Conservation (phyloP, 1,140 invertebrate species). For the Lutraria rhynchaena region DNA sequence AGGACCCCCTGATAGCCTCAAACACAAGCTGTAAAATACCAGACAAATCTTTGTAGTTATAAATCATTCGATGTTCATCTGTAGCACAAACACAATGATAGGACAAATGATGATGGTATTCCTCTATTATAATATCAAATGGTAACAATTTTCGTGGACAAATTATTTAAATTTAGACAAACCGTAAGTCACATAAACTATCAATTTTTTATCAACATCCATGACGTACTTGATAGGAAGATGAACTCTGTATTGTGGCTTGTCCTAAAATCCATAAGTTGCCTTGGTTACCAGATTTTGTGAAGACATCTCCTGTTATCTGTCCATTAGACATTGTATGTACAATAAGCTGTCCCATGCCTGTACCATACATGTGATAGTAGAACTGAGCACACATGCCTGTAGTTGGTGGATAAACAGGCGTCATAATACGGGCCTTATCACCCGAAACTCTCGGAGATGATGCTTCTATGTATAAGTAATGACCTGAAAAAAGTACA, state of each 20-base stretch:
- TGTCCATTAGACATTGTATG: conserved; percentile 62
- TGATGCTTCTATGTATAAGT: conserved; percentile 79
- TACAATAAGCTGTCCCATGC: conserved; percentile 73
- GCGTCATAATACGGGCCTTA: conserved; percentile 70
- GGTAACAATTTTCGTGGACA: too few species aligned
- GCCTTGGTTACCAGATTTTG: conserved; percentile 73
- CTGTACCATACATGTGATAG: conserved; percentile 78
- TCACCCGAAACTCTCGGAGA: conserved; percentile 69
- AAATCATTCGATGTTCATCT: too few species aligned
- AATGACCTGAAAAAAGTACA: conserved; percentile 69
- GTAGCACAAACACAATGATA: too few species aligned
- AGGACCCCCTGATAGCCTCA: conserved; percentile 65
- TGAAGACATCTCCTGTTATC: conserved; percentile 64
- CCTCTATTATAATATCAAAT: too few species aligned
- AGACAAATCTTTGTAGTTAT: too few species aligned
- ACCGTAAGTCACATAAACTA: too few species aligned
- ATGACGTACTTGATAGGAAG: conserved; percentile 72
- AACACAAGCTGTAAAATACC: conserved; percentile 69
- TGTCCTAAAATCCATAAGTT: conserved; percentile 74
- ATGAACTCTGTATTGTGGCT: conserved; percentile 63
- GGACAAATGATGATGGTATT: too few species aligned
- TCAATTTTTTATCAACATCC: too few species aligned
- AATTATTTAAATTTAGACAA: too few species aligned
- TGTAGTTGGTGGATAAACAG: conserved; percentile 61
- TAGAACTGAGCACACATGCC: conserved; percentile 77